These are phyloP conservation scores for Macropus fuliginosus DNA, from an alignment of 2,797 vertebrate genomes.

Conservation along the genomic window DNA sequence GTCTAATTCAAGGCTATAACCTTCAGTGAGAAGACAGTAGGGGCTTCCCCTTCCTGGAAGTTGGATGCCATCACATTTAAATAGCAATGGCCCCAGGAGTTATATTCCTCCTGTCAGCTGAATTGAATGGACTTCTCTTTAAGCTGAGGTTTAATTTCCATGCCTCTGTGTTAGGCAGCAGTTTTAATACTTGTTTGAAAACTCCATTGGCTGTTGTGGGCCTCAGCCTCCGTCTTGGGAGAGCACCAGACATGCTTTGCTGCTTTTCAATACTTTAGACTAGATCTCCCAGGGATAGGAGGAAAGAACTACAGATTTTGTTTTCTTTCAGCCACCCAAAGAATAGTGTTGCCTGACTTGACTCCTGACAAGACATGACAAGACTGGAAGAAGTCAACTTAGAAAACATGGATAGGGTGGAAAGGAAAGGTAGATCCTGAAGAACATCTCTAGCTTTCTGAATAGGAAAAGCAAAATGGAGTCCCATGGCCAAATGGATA, in stretches of 20 bases:
- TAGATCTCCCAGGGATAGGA: background rate
- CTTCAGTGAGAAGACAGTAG: background rate
- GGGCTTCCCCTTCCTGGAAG: background rate
- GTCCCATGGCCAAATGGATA: background rate
- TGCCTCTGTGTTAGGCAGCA: background rate
- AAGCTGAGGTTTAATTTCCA: background rate
- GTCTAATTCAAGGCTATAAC: background rate
- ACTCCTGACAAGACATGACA: background rate
- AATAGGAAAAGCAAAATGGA: background rate
- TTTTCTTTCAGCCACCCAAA: background rate
- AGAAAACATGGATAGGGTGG: background rate
- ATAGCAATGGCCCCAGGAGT: background rate
- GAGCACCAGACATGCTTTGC: background rate
- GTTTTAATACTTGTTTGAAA: background rate
- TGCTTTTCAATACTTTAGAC: background rate
- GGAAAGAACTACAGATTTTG: background rate
- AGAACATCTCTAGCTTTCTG: no score
- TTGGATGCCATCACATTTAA: background rate
- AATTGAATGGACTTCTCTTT: conserved; percentile 10
- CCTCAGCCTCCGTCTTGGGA: background rate
- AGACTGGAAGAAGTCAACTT: background rate
- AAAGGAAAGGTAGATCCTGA: background rate
- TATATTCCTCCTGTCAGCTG: background rate
- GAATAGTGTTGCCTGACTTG: background rate
- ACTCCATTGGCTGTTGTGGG: background rate